These are phyloP conservation scores for Mustela erminea DNA, from an alignment of 2,797 vertebrate species.

Conservation along the genomic window DNA sequence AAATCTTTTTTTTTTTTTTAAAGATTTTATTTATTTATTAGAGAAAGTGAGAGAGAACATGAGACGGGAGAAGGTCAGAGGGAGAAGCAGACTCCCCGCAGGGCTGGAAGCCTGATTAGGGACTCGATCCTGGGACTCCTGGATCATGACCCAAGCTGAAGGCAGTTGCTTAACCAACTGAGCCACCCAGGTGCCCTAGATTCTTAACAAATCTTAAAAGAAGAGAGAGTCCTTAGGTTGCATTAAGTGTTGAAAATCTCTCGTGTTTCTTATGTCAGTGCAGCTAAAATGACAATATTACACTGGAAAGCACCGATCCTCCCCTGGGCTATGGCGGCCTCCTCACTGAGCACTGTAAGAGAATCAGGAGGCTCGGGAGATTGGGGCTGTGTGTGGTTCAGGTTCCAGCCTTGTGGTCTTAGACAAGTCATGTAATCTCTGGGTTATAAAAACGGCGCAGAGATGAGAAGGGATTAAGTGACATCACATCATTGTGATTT, in stretches of 20 bases:
- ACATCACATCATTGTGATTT: background rate
- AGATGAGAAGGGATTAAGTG: background rate
- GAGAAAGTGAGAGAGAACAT: no score
- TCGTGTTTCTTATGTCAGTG: background rate
- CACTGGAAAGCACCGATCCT: background rate
- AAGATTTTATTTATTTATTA: no score
- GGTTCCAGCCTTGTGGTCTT: background rate
- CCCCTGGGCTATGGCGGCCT: background rate
- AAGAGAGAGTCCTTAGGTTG: background rate
- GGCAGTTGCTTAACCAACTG: no score
- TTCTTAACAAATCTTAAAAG: constrained; percentile 32
- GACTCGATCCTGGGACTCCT: no score
- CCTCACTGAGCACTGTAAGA: background rate
- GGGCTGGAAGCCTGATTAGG: no score
- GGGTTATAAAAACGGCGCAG: background rate
- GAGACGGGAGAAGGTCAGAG: no score
- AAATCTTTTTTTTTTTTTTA: no score
- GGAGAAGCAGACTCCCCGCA: no score
- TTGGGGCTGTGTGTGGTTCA: background rate
- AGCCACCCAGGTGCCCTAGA: background rate
- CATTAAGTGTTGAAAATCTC: constrained; percentile 12
- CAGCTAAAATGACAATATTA: background rate
- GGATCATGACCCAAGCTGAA: no score
- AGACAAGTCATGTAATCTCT: background rate
- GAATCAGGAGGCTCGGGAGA: background rate